Base-by-base conservation (phyloP, 1,140 invertebrate genomes). In the Phocides pigmalion region DNA sequence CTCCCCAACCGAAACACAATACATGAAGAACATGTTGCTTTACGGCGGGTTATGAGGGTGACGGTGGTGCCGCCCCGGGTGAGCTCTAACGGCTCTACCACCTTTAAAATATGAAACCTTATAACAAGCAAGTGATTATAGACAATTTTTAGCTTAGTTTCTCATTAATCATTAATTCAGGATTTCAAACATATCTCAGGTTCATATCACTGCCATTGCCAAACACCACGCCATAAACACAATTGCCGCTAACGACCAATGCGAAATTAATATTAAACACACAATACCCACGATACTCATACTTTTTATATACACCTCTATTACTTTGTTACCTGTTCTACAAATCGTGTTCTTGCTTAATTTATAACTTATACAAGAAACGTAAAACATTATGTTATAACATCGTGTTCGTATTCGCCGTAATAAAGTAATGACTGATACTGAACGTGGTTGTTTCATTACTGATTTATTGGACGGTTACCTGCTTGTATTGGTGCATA, bases 391-490 rank as follows among this genome's bases (percentile, higher is more conserved):
- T 25, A 47, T 47, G 20, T 20, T 39, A 50, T 3, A 50, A 50
- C 47, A 35, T 50, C 22, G 47, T 51, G 15, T 37, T 35, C 15
- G 11, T 51, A 37, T 51, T 51, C 22, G 22, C 54, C 1, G 22
- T 42, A 15, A 58, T 44, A 58, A 44, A 58, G 11, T 44, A 44
- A 58, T 44, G 39, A 44, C 20, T 44, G 20, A 58, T 32, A 58
- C 41, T 19, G 11, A 44, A 44, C 12, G 49, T 42, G 12, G 53
- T 32, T 44, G 37, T 71, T 68, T 68, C 50, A 68, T 64, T 51
- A 68, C 61, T 58, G 25, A 58, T 46, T 61, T 62, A 64, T 71
- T 71, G 61, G 44, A 50, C 28, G 42, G 54, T 46, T 58, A 51
- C 39, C 14, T 56, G 39, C 39, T 28, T 17, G 51, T 32, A 14